These are phyloP conservation scores for Tiliacea citrago DNA, from an alignment of 2,888 invertebrate species.

Conservation along the genomic window DNA sequence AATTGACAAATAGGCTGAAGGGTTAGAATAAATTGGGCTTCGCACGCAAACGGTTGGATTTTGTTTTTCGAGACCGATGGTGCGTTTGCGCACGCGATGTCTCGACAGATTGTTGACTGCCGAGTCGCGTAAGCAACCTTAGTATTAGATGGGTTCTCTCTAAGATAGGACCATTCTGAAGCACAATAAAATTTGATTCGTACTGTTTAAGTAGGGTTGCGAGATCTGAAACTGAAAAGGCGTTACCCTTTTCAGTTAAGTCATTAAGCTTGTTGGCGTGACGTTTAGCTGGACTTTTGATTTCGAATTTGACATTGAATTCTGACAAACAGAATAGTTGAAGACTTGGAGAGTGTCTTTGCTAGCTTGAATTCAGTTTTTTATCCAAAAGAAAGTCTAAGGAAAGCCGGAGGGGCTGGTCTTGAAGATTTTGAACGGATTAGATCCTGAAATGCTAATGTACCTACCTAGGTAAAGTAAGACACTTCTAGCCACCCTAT, in stretches of 20 bases:
- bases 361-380: background rate
- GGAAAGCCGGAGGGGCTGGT: background rate
- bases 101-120: constrained; percentile 57
- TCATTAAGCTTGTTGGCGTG: too few relatives aligned
- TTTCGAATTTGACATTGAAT: background rate
- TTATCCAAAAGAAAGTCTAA: background rate
- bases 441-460: background rate
- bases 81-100: constrained; percentile 64
- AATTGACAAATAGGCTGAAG: constrained; percentile 87
- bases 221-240: background rate
- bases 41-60: constrained; percentile 65
- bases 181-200: constrained; percentile 9
- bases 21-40: constrained; percentile 75
- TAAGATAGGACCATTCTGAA: constrained; percentile 6
- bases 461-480: background rate
- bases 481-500: background rate
- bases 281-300: background rate
- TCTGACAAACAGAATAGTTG: background rate
- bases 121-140: constrained; percentile 38
- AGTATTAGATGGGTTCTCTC: constrained; percentile 35
- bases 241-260: too few relatives aligned
- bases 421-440: too few relatives aligned
- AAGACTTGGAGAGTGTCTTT: background rate
- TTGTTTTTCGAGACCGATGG: constrained; percentile 61
- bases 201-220: background rate